These are phyloP conservation scores for Gadus chalcogrammus DNA, from an alignment of 2,113 vertebrate genomes.

Conservation along the genomic window DNA sequence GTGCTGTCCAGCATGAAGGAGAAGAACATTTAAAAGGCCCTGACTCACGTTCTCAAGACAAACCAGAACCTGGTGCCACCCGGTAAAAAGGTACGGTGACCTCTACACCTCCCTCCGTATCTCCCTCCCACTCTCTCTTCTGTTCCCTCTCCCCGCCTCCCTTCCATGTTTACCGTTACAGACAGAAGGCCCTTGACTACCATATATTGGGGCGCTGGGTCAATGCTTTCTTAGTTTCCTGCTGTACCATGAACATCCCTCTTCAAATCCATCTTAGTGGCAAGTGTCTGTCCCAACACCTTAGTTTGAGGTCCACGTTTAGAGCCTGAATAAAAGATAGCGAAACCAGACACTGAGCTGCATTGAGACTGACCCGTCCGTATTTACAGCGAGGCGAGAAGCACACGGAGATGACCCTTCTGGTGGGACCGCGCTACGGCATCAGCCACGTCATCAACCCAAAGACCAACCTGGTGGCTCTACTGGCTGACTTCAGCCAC, in stretches of 20 bases:
- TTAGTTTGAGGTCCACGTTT: no score
- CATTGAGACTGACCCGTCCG: background rate
- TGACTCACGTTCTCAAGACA: constrained; percentile 97
- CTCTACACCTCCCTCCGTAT: background rate
- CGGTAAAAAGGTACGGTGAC: constrained; percentile 88
- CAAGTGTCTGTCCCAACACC: no score
- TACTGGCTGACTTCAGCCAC: constrained; percentile 96
- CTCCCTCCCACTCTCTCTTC: background rate
- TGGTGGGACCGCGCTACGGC: constrained; percentile 92
- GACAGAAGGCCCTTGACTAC: constrained; percentile 32
- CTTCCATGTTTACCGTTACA: background rate
- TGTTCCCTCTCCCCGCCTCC: background rate
- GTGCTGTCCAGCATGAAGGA: constrained; percentile 99
- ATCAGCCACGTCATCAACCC: constrained; percentile 98
- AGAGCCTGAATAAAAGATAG: no score
- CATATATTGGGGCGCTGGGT: constrained; percentile 40
- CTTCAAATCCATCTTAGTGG: constrained; percentile 72
- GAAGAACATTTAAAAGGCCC: constrained; percentile 99
- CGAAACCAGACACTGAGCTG: no score
- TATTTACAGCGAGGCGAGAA: constrained; percentile 90
- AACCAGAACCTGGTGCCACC: constrained; percentile 98
- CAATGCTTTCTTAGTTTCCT: no score
- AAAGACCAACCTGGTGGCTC: constrained; percentile 94
- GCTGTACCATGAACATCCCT: background rate
- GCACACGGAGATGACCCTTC: constrained; percentile 90